Conservation (phyloP, 2,888 invertebrate genomes). For the Bombylius discolor region DNA sequence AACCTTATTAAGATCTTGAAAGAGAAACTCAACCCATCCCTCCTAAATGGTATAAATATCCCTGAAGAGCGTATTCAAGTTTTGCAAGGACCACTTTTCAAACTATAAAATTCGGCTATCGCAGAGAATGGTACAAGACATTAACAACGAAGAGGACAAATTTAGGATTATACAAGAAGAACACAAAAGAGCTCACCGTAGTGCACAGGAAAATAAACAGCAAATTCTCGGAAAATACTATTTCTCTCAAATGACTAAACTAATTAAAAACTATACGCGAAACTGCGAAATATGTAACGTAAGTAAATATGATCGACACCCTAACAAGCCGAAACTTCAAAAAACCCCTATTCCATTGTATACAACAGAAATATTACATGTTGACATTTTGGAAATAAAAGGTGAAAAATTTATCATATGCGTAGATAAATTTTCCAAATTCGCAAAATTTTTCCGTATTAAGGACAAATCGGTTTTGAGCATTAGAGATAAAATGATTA, state of each 20-base stretch:
- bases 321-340: too few relatives aligned
- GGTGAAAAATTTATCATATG: background rate
- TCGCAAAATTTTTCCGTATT: background rate
- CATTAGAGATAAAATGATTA: background rate
- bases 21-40: background rate
- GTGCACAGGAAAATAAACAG: background rate
- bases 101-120: background rate
- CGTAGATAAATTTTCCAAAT: constrained; percentile 1
- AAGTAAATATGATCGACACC: background rate
- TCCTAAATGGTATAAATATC: constrained; percentile 1
- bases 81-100: background rate
- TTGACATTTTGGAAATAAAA: background rate
- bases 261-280: background rate
- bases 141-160: background rate
- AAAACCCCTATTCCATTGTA: background rate
- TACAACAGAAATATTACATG: background rate
- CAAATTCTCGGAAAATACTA: constrained; percentile 1
- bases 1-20: background rate
- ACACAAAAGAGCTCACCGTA: constrained; percentile 2
- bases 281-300: background rate
- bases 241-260: background rate
- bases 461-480: background rate
- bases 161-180: background rate
- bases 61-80: background rate
- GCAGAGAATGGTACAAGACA: background rate